A percentile compares a stretch with the other conserved stretches of the same genome.
phyloP scores from a whole-genome alignment of 2,888 invertebrate genomes.

The Epinotia demarniana region DNA sequence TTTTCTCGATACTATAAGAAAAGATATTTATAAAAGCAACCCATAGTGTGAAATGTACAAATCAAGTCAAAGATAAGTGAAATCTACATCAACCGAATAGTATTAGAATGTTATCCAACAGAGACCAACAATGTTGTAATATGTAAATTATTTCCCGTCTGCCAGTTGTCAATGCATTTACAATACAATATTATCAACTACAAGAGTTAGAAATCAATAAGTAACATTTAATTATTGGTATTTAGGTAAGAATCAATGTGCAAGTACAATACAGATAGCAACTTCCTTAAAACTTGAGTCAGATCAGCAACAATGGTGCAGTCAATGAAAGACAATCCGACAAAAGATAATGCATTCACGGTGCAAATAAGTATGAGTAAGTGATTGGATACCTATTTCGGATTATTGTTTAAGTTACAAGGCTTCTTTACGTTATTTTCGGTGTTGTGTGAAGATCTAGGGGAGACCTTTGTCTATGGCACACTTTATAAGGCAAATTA shows the following conservation, averaged over 20 bases:
- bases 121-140: not conserved
- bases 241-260: conserved; percentile 13
- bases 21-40: no score
- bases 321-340: conserved; percentile 14
- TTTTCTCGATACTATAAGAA: no score
- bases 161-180: not conserved
- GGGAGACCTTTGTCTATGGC: not conserved
- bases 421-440: not conserved
- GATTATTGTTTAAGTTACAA: not conserved
- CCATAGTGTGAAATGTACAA: no score
- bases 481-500: not conserved
- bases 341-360: conserved; percentile 25
- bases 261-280: conserved; percentile 13
- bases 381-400: not conserved
- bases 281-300: conserved; percentile 18
- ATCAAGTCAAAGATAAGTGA: no score
- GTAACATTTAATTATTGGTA: not conserved
- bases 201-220: not conserved
- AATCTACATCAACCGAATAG: no score
- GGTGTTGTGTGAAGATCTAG: not conserved
- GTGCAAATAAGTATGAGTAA: conserved; percentile 18
- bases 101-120: no score
- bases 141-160: no score
- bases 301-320: conserved; percentile 20
- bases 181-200: not conserved